Conservation (phyloP, 2,888 invertebrate species). For the Pollenia griseotomentosa region DNA sequence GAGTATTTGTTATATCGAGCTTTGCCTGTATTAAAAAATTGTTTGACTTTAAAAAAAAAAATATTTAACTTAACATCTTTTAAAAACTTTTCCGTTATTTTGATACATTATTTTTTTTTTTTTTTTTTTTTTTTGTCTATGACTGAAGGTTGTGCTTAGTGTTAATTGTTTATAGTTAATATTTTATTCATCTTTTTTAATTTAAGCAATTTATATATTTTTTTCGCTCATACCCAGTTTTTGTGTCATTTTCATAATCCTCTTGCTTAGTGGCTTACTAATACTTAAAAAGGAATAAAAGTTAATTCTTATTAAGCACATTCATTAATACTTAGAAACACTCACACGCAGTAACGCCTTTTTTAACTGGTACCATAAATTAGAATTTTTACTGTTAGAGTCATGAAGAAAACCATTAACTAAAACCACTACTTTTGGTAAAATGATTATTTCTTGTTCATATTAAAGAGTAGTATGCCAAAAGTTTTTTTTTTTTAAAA, state of each 20-base stretch:
- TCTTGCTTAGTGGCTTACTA: slow-evolving; percentile 37
- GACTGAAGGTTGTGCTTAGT: neutral
- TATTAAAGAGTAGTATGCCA: neutral
- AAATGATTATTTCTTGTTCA: neutral
- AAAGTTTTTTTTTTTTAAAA: too few relatives aligned
- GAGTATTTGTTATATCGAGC: too few relatives aligned
- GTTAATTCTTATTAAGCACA: neutral
- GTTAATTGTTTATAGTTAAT: slow-evolving; percentile 24
- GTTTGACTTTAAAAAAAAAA: too few relatives aligned
- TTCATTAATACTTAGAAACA: neutral
- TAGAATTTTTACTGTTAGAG: slow-evolving; percentile 23
- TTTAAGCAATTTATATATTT: slow-evolving; percentile 23
- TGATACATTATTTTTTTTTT: neutral
- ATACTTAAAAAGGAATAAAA: neutral
- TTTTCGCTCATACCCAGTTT: neutral
- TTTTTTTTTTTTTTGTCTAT: neutral
- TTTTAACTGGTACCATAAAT: slow-evolving; percentile 19
- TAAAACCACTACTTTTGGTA: slow-evolving; percentile 30
- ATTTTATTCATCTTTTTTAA: slow-evolving; percentile 4
- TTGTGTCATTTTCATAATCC: slow-evolving; percentile 30
- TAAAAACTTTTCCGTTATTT: neutral
- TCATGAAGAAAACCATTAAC: slow-evolving; percentile 59
- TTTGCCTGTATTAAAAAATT: too few relatives aligned
- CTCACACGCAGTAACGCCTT: neutral
- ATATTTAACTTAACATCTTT: neutral